Evolutionary conservation across 2,113 vertebrate species (phyloP), one percentile per base, ranked within the genome.

Genomic region (Speoplatyrhinus poulsoni): DNA sequence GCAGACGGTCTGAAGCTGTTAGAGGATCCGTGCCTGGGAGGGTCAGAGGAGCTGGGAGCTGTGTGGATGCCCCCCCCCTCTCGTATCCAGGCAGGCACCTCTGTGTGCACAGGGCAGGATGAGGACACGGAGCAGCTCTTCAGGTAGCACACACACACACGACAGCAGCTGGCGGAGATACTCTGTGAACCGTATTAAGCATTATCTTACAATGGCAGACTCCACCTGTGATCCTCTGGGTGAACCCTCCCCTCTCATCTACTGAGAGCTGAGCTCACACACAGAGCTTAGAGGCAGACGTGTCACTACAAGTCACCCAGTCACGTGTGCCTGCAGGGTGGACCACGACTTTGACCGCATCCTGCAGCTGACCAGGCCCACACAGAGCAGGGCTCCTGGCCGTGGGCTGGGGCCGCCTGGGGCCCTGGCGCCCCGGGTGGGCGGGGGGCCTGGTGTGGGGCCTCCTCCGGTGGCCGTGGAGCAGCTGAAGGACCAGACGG

Each of bases 261-360:
- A 26, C 26, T 26, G 26, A 26, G 26, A 26, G 19, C 19, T 26
- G 19, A 26, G 26, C 26, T 26, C 26, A 26, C 26, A 26, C 1
- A 26, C 26, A 2, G 26, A 26, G 26, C 26, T 2, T 13, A 3
- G 19, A 12, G 3, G 48, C 48, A 50, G 12, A 12, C n/a, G 3
- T 57, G 19, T 5, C 12, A 26, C 9, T 9, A 17, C 12, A 48
- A 11, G 10, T 3, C 5, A 65, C 48, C 49, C 6, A 19, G 12
- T 11, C 11, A 16, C 10, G 4, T 26, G 50, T 46, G 26, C 47
- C 47, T 32, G 55, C 77, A 96, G 95, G 78, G 85, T 96, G 32
- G 93, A 95, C 83, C 93, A 94, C 17, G 92, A 94, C 77, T 89
- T 96, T 72, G 93, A 95, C 72, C 92, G 93, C 72, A 88, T 95